These are phyloP conservation scores for Rhaphigaster nebulosa DNA, from an alignment of 2,888 invertebrate genomes.

Conservation along the genomic window DNA sequence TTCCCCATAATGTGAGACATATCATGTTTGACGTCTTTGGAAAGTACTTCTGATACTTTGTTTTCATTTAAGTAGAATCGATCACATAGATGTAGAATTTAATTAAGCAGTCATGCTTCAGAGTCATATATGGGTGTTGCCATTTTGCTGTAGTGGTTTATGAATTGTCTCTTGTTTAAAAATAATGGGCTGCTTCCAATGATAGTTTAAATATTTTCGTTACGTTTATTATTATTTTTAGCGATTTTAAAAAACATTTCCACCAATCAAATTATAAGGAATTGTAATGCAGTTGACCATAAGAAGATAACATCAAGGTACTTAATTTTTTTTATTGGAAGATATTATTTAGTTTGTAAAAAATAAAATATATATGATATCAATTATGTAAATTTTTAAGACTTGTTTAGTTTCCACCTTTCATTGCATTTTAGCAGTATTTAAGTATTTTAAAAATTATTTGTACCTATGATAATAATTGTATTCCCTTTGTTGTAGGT, in stretches of 20 bases:
- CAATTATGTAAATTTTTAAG: not conserved
- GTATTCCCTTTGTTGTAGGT: constrained; percentile 15
- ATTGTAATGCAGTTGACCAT: constrained; percentile 6
- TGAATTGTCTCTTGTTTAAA: not conserved
- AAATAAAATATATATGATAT: not conserved
- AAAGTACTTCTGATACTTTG: constrained; percentile 5
- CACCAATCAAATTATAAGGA: not conserved
- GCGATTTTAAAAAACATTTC: not conserved
- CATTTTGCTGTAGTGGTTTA: not conserved
- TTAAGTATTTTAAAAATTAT: not conserved
- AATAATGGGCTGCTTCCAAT: not conserved
- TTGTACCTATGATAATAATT: not conserved
- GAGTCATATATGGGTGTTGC: constrained; percentile 11
- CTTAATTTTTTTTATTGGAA: not conserved
- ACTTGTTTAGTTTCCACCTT: not conserved
- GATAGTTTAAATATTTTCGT: not conserved
- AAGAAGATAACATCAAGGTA: constrained; percentile 10
- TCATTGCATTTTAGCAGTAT: not conserved
- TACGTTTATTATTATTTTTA: not conserved
- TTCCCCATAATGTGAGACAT: not conserved
- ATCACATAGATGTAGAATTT: not conserved
- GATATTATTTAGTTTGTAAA: not conserved
- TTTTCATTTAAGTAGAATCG: constrained; percentile 6
- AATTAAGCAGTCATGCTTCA: constrained; percentile 35
- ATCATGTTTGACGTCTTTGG: constrained; percentile 8